phyloP scores from a whole-genome alignment of 2,888 invertebrate species.

The Acrocyrtus sp. region DNA sequence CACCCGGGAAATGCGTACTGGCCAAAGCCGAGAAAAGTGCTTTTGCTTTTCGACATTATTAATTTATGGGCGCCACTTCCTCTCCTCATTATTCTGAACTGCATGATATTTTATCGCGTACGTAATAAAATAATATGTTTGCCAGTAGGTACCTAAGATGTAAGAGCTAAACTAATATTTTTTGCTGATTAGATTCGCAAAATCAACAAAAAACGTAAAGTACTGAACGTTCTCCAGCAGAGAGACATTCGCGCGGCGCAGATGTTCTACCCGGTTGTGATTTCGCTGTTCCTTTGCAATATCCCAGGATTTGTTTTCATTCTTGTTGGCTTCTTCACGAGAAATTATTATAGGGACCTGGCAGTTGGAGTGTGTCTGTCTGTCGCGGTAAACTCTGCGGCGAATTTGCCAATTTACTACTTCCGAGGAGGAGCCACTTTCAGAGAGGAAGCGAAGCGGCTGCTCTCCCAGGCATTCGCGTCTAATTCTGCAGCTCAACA shows the following conservation, averaged over 20 bases:
- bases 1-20: neutral
- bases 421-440: neutral
- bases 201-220: neutral
- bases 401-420: slow-evolving; percentile 26
- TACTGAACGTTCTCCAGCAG: slow-evolving; percentile 3
- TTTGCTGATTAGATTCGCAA: slow-evolving; percentile 1
- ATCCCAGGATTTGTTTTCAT: neutral
- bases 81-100: neutral
- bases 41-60: neutral
- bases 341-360: neutral
- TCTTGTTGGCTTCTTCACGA: neutral
- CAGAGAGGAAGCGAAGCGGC: neutral
- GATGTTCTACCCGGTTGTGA: slow-evolving; percentile 27
- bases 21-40: neutral
- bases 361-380: neutral
- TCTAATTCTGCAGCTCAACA: no score
- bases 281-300: slow-evolving; percentile 20
- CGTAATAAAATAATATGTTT: no score
- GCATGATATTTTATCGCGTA: neutral
- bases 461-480: no score
- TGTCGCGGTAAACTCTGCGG: slow-evolving; percentile 1
- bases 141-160: neutral
- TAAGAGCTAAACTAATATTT: no score
- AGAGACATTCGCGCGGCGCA: slow-evolving; percentile 16
- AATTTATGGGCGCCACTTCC: slow-evolving; percentile 16